phyloP scores from a whole-genome alignment of 2,113 vertebrate species.

The Calonectris borealis region DNA sequence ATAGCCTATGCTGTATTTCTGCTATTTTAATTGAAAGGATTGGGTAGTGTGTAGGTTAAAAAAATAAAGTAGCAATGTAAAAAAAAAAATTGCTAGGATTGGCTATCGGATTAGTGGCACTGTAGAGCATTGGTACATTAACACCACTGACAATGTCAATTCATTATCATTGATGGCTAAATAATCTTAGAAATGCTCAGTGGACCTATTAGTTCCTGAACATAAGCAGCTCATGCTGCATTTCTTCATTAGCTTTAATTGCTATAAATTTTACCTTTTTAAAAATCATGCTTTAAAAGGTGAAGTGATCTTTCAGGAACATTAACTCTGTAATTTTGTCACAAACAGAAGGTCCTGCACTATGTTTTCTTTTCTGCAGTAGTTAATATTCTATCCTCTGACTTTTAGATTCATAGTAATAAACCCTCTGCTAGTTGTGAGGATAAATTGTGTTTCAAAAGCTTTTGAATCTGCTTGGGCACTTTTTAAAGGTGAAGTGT shows the following conservation, averaged over 20 bases:
- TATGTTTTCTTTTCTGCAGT: conserved; percentile 75
- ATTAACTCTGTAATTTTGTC: conserved; percentile 83
- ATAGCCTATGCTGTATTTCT: background rate
- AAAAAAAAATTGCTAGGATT: conserved; percentile 41
- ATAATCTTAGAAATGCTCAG: conserved; percentile 80
- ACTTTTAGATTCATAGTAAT: conserved; percentile 64
- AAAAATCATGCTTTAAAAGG: conserved; percentile 81
- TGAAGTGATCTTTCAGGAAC: conserved; percentile 84
- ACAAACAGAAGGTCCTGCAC: conserved; percentile 78
- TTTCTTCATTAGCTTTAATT: conserved; percentile 87
- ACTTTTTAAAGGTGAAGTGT: conserved; percentile 60
- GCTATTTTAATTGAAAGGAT: background rate
- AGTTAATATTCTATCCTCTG: conserved; percentile 63
- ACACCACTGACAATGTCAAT: conserved; percentile 78
- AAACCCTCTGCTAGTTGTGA: conserved; percentile 50
- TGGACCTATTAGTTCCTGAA: conserved; percentile 84
- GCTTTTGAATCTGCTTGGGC: conserved; percentile 37
- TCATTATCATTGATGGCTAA: conserved; percentile 83
- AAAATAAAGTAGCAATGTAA: conserved; percentile 45
- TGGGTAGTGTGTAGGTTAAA: background rate
- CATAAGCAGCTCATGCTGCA: conserved; percentile 81
- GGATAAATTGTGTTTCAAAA: conserved; percentile 61
- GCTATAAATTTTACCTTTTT: conserved; percentile 84
- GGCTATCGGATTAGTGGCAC: conserved; percentile 56
- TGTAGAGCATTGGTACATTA: conserved; percentile 69